Percentiles rank a stretch among this genome's conserved stretches.
Conservation (phyloP, 2,113 vertebrate genomes). For the Actenoides hombroni region DNA sequence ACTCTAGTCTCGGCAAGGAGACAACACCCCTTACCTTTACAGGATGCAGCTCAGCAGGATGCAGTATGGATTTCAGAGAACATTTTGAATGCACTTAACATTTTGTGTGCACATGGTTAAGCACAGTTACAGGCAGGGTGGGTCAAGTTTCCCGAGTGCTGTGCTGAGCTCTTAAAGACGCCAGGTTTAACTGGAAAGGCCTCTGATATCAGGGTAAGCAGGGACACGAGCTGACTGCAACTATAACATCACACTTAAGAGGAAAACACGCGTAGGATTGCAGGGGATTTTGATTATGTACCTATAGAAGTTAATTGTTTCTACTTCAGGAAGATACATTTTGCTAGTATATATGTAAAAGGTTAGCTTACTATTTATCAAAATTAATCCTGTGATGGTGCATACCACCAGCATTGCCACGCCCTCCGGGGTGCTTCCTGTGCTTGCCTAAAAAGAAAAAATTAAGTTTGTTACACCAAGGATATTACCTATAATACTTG, state of each 20-base stretch:
- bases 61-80: rapidly evolving
- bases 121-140: rapidly evolving
- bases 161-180: background rate
- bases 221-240: rapidly evolving
- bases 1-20: conserved; percentile 68
- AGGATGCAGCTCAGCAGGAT: rapidly evolving
- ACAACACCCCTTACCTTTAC: rapidly evolving
- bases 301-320: background rate
- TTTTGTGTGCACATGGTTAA: rapidly evolving
- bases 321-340: background rate
- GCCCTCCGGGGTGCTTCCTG: conserved; percentile 91
- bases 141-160: background rate
- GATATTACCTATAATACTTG: rapidly evolving
- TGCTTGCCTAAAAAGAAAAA: conserved; percentile 81
- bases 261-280: rapidly evolving
- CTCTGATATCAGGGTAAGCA: background rate
- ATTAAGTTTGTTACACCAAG: background rate
- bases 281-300: background rate
- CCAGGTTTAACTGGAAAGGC: background rate
- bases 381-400: conserved; percentile 96
- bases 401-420: conserved; percentile 92
- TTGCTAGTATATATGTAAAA: background rate
- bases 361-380: conserved; percentile 88
- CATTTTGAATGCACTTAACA: background rate
- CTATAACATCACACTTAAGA: background rate